phyloP scores from a whole-genome alignment of 2,113 vertebrate genomes.

The Pyxicephalus adspersus region DNA sequence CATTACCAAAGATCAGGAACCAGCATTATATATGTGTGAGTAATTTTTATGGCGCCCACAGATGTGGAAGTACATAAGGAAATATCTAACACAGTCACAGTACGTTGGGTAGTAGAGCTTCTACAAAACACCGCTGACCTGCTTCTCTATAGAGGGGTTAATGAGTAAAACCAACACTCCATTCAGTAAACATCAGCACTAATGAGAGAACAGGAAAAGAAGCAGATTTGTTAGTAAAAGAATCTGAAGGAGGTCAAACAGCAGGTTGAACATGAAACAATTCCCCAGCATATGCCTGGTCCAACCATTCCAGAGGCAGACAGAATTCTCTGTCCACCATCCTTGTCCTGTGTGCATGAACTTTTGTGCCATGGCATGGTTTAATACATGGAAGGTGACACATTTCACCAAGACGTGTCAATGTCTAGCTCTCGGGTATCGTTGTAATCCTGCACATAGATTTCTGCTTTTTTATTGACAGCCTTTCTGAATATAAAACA shows the following conservation, averaged over 20 bases:
- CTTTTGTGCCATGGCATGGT: not conserved
- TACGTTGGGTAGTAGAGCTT: not conserved
- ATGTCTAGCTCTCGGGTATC: not conserved
- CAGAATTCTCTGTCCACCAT: not conserved
- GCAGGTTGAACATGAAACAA: constrained; percentile 9
- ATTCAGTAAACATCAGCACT: constrained; percentile 22
- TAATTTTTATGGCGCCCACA: too few relatives aligned
- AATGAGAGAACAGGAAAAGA: constrained; percentile 22
- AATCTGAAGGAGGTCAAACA: constrained; percentile 34
- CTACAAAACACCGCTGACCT: not conserved
- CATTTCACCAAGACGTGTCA: not conserved
- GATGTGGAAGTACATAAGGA: not conserved
- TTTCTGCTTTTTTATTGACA: constrained; percentile 32
- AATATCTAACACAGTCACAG: not conserved
- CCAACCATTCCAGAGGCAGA: not conserved
- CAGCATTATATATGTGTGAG: not conserved
- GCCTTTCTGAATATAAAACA: constrained; percentile 27
- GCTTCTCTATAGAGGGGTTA: constrained; percentile 24
- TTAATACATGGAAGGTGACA: not conserved
- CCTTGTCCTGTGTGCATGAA: not conserved
- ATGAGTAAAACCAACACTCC: constrained; percentile 27
- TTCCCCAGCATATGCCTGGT: not conserved
- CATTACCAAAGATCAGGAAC: not conserved
- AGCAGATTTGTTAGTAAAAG: constrained; percentile 34
- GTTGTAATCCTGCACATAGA: not conserved